phyloP scores from a whole-genome alignment of 2,888 invertebrate species.

The Nymphalis c-album region DNA sequence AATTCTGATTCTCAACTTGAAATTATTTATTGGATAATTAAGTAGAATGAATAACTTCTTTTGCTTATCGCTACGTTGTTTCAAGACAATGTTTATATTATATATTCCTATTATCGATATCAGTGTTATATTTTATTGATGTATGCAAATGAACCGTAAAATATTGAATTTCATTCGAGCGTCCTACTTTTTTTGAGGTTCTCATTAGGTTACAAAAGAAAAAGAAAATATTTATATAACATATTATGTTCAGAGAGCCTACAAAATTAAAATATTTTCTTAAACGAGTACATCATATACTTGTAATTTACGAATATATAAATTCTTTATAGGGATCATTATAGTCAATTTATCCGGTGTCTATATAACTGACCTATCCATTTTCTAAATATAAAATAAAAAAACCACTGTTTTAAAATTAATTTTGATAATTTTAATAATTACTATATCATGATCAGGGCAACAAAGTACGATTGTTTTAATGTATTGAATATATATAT shows the following conservation, averaged over 20 bases:
- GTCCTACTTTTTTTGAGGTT: slow-evolving; percentile 13
- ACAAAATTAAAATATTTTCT: slow-evolving; percentile 33
- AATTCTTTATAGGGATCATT: slow-evolving; percentile 35
- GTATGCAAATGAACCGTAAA: slow-evolving; percentile 14
- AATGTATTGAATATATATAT: slow-evolving; percentile 2
- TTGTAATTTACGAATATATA: slow-evolving; percentile 17
- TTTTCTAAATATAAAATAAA: slow-evolving; percentile 11
- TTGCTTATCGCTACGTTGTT: slow-evolving; percentile 41
- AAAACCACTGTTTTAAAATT: slow-evolving; percentile 8
- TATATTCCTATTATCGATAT: slow-evolving; percentile 40
- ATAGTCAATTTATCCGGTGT: slow-evolving; percentile 40
- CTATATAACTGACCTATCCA: slow-evolving; percentile 20
- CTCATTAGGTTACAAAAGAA: slow-evolving; percentile 17
- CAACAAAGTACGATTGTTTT: slow-evolving; percentile 1
- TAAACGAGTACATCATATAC: slow-evolving; percentile 22
- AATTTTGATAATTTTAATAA: background rate
- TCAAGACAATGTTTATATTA: slow-evolving; percentile 33
- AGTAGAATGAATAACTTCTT: slow-evolving; percentile 26
- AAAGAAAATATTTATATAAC: slow-evolving; percentile 19
- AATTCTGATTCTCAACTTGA: slow-evolving; percentile 27
- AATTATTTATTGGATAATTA: slow-evolving; percentile 24
- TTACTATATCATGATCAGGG: slow-evolving; percentile 2
- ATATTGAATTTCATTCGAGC: slow-evolving; percentile 18
- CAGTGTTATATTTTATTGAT: slow-evolving; percentile 29
- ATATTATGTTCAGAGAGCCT: slow-evolving; percentile 27